Percentiles rank a stretch among this genome's conserved stretches.
phyloP scores from a whole-genome alignment of 2,113 vertebrate species.

The Theropithecus gelada region DNA sequence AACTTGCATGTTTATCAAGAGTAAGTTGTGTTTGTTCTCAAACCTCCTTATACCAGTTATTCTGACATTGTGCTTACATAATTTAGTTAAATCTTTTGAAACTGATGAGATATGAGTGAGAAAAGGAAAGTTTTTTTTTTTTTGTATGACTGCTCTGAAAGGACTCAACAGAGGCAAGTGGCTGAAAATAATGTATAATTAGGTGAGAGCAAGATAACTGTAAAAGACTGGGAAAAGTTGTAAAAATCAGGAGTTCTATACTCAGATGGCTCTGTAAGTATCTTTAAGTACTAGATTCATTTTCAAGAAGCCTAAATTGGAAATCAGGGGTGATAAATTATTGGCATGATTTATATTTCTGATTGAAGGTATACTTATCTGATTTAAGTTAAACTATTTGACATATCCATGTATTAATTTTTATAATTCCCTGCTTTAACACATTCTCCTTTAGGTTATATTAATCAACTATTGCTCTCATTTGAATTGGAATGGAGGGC shows the following conservation, averaged over 20 bases:
- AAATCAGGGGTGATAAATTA: background rate
- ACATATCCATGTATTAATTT: background rate
- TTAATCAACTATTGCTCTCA: background rate
- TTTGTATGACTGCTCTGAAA: background rate
- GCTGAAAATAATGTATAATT: background rate
- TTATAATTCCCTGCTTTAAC: background rate
- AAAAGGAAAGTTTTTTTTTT: background rate
- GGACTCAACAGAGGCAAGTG: background rate
- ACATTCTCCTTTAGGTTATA: background rate
- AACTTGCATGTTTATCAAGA: background rate
- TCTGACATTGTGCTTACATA: background rate
- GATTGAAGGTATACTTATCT: background rate
- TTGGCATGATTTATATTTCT: slow-evolving; percentile 33
- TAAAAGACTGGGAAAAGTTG: background rate
- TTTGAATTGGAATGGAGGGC: background rate
- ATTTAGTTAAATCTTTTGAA: background rate
- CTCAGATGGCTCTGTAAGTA: background rate
- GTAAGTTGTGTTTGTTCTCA: background rate
- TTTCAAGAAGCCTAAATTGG: background rate
- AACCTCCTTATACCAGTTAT: background rate
- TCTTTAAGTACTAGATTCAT: background rate
- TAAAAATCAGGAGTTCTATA: background rate
- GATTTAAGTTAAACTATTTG: background rate
- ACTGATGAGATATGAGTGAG: background rate
- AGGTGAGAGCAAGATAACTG: background rate